Evolutionary conservation across 2,888 invertebrate genomes (phyloP).

Genomic region (Unio delphinus): DNA sequence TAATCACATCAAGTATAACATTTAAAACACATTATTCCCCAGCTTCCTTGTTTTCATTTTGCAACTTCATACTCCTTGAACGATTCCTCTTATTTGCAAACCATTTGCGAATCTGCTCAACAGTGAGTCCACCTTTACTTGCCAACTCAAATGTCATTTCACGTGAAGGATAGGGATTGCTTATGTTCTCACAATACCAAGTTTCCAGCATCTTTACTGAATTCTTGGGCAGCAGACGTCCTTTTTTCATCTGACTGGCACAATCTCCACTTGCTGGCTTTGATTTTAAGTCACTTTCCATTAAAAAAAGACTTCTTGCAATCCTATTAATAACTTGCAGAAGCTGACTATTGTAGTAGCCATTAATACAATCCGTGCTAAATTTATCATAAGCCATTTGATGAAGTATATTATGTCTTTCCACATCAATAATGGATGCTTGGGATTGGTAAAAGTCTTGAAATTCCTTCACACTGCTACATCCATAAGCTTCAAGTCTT

Average conservation of each 20-base stretch:
- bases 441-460: slow-evolving; percentile 33
- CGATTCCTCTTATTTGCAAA: slow-evolving; percentile 62
- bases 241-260: slow-evolving; percentile 20
- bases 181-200: slow-evolving; percentile 57
- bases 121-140: slow-evolving; percentile 45
- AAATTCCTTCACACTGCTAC: slow-evolving; percentile 15
- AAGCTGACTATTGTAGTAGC: slow-evolving; percentile 30
- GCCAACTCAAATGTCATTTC: slow-evolving; percentile 48
- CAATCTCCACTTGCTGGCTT: slow-evolving; percentile 9
- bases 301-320: slow-evolving; percentile 19
- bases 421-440: slow-evolving; percentile 30
- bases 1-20: too few species aligned
- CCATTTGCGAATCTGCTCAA: slow-evolving; percentile 62
- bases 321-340: slow-evolving; percentile 25
- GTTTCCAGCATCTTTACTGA: slow-evolving; percentile 43
- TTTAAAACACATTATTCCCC: too few species aligned
- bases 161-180: slow-evolving; percentile 57
- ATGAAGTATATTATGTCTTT: slow-evolving; percentile 30
- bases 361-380: slow-evolving; percentile 26
- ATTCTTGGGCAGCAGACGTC: slow-evolving; percentile 44
- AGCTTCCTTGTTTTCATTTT: background rate
- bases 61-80: slow-evolving; percentile 43
- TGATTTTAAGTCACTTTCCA: slow-evolving; percentile 9
- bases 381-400: slow-evolving; percentile 28
- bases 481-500: slow-evolving; percentile 4